Percentiles rank a stretch among this genome's conserved stretches.
These are phyloP conservation scores for Apodemia hepburni DNA, from an alignment of 2,888 invertebrate species.

Conservation along the genomic window DNA sequence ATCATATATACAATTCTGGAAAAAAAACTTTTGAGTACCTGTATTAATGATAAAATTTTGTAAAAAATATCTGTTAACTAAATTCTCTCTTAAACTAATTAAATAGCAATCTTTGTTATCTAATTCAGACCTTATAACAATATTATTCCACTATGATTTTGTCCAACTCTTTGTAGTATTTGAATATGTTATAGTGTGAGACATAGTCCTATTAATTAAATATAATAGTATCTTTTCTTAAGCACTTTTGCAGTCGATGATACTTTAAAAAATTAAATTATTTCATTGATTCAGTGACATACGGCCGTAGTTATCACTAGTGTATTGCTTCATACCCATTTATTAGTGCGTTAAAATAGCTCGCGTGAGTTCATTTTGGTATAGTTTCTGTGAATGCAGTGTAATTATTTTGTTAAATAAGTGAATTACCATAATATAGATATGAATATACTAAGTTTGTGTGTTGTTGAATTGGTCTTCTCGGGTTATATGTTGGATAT, in stretches of 20 bases:
- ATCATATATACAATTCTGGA: no score
- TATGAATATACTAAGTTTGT: slow-evolving; percentile 62
- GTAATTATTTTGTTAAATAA: slow-evolving; percentile 49
- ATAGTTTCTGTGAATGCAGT: slow-evolving; percentile 48
- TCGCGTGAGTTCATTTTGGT: slow-evolving; percentile 48
- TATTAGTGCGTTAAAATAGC: slow-evolving; percentile 52
- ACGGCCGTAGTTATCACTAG: slow-evolving; percentile 56
- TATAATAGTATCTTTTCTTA: no score
- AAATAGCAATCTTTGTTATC: no score
- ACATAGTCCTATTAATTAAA: no score
- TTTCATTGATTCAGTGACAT: background rate
- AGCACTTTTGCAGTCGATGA: slow-evolving; percentile 3
- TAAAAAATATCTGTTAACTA: no score
- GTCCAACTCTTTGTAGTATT: no score
- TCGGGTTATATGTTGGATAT: slow-evolving; percentile 27
- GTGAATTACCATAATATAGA: slow-evolving; percentile 63
- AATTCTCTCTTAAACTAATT: no score
- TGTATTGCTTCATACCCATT: slow-evolving; percentile 56
- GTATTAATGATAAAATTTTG: no score
- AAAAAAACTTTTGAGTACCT: no score
- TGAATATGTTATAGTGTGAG: no score
- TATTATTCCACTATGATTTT: no score
- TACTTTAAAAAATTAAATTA: background rate
- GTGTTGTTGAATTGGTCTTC: slow-evolving; percentile 36
- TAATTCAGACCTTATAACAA: no score